Base-by-base conservation (phyloP, 2,888 invertebrate species). In the Micoletzkya japonica region DNA sequence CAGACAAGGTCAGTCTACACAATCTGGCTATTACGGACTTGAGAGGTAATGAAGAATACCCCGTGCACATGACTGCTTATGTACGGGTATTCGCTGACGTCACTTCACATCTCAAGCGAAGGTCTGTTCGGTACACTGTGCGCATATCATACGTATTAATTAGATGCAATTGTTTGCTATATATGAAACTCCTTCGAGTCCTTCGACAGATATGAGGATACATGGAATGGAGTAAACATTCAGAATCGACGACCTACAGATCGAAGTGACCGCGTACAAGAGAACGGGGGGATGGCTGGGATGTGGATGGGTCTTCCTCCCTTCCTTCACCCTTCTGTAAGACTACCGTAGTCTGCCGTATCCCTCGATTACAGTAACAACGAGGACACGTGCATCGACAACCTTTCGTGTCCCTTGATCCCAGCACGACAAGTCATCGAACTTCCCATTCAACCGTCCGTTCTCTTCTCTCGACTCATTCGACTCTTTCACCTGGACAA, bases 251-350 rank as follows among this genome's bases (percentile, higher is more conserved):
- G 80, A 83, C 49, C 71, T 83, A 50, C 72, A 76, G 4, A 81
- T 82, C 2, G 82, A 83, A 70, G 79, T 82, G 6, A 73, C 77
- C 30, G 70, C 83, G 14, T 83, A 81, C 73, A 80, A 80, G 36
- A 71, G 81, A 20, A 77, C 76, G 30, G 36, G 37, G 36, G 81
- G 82, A 2, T 83, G 82, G 82, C 74, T 83, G 34, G 83, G 83
- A 14, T 83, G 83, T 59, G 83, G 83, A 28, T 83, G 83, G 83
- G 71, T 82, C 68, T 79, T 77, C 66, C 66, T 83, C 28, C 83
- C 83, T 14, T 81, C 77, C 57, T 83, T 83, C 68, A 78, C 80
- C 44, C 59, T 79, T 56, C 71, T 83, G 82, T 82, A 73, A 74
- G 6, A 6, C 34, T 63, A 44, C 34, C 49, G 17, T 30, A n/a